A percentile compares a stretch with the other conserved stretches of the same genome.
These are phyloP conservation scores for Cyanoderma ruficeps DNA, from an alignment of 2,113 vertebrate species.

Conservation along the genomic window DNA sequence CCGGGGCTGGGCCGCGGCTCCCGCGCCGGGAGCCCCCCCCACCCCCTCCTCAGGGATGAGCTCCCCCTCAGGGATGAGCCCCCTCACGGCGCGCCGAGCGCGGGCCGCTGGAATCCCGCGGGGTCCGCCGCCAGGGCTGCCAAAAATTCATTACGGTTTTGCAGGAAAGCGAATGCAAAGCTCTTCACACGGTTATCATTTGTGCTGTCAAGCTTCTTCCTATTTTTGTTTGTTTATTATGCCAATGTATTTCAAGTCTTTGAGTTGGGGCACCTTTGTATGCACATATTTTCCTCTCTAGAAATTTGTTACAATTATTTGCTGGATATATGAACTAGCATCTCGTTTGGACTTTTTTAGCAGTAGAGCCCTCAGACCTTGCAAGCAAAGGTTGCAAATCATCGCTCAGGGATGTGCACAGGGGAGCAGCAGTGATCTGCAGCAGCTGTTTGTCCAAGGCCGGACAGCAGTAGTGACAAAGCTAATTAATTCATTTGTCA, in stretches of 20 bases:
- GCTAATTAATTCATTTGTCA: not conserved
- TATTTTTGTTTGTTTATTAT: not conserved
- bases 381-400: not conserved
- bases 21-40: too few relatives aligned
- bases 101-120: too few relatives aligned
- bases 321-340: not conserved
- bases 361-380: not conserved
- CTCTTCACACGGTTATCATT: not conserved
- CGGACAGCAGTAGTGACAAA: not conserved
- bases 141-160: not conserved
- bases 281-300: not conserved
- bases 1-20: too few relatives aligned
- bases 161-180: not conserved
- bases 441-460: not conserved
- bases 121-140: not conserved
- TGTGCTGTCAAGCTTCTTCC: not conserved
- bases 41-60: too few relatives aligned
- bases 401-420: not conserved
- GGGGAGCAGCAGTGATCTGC: not conserved
- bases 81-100: too few relatives aligned
- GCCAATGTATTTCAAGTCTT: not conserved
- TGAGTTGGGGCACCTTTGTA: not conserved
- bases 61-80: not conserved
- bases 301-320: not conserved
- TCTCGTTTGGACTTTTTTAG: not conserved